Percentiles rank a stretch among this genome's conserved stretches.
Evolutionary conservation across 23 tunicate genomes (phyloP).

Genomic region (Ciona savignyi): DNA sequence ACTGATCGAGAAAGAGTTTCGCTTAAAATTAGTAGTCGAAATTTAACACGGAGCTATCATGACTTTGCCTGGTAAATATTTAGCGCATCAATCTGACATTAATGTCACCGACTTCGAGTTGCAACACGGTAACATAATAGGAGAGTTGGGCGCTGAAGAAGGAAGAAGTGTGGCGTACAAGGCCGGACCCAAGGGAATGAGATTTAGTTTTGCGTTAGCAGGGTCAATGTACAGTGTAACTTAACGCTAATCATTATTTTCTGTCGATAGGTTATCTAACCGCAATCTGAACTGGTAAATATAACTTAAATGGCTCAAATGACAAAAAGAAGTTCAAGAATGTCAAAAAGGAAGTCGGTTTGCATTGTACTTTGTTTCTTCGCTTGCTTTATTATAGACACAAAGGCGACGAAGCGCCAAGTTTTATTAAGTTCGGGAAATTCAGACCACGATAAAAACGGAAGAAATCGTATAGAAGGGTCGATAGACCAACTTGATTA

Average conservation of each 20-base stretch:
- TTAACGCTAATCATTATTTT: not conserved
- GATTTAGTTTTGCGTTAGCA: not conserved
- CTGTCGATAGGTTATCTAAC: not conserved
- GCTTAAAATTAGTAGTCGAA: too few relatives aligned
- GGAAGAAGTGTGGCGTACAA: not conserved
- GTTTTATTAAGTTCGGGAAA: not conserved
- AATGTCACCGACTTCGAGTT: not conserved
- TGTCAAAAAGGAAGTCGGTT: not conserved
- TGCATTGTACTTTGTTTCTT: not conserved
- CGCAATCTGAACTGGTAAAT: not conserved
- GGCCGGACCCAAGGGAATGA: not conserved
- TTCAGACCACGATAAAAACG: not conserved
- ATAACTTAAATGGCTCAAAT: not conserved
- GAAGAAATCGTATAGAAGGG: too few relatives aligned
- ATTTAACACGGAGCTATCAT: not conserved
- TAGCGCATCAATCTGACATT: not conserved
- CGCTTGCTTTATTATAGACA: not conserved
- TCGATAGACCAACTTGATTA: too few relatives aligned
- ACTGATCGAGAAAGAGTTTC: too few relatives aligned
- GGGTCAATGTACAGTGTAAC: constrained; percentile 1
- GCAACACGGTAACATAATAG: not conserved
- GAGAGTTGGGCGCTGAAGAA: not conserved
- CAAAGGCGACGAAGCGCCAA: not conserved
- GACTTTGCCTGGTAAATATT: not conserved
- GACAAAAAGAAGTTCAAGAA: not conserved